phyloP scores from a whole-genome alignment of 2,113 vertebrate species.

The Azemiops feae region DNA sequence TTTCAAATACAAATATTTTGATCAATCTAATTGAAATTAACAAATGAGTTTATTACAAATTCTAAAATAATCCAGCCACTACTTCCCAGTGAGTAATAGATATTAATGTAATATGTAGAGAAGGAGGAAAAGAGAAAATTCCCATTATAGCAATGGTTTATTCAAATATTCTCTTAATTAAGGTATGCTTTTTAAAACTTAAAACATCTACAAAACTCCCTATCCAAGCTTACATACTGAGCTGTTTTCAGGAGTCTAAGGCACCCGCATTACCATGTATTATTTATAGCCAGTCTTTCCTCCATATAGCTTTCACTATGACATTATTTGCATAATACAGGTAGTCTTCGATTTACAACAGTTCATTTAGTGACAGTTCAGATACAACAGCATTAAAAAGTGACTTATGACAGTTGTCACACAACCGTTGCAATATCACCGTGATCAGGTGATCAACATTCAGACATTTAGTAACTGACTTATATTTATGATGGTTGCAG shows the following conservation, averaged over 20 bases:
- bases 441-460: no score
- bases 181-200: neutral
- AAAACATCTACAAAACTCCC: neutral
- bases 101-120: neutral
- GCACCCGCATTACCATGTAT: neutral
- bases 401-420: neutral
- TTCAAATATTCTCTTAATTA: neutral
- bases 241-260: neutral
- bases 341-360: neutral
- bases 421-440: neutral
- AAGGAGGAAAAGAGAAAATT: neutral
- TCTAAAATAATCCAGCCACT: neutral
- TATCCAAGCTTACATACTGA: neutral
- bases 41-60: neutral
- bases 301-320: neutral
- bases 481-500: neutral
- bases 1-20: neutral
- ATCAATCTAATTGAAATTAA: neutral
- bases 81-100: neutral
- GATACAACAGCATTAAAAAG: neutral
- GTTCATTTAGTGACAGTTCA: neutral
- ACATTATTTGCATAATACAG: neutral
- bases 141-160: neutral
- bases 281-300: neutral
- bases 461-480: neutral